Evolutionary conservation across 1,140 invertebrate species (phyloP).

Genomic region (Scaptomyza hsui): DNA sequence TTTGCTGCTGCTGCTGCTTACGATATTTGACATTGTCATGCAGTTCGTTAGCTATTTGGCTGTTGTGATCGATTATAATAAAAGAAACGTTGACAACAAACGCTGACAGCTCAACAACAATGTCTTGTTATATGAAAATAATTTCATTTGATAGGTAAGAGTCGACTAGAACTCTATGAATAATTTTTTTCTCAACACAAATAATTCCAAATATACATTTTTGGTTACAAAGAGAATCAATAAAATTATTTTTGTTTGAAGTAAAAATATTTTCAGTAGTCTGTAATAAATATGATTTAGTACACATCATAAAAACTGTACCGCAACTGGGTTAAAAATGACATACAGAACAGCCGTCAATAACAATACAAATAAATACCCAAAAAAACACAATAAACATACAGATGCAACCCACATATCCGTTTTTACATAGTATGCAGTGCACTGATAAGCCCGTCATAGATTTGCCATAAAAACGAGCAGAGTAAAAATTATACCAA

Average conservation of each 20-base stretch:
- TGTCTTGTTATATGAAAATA: not conserved
- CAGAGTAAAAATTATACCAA: constrained; percentile 14
- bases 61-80: constrained; percentile 50
- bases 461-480: constrained; percentile 35
- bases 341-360: constrained; percentile 10
- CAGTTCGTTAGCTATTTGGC: constrained; percentile 73
- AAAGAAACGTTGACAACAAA: constrained; percentile 27
- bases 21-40: constrained; percentile 81
- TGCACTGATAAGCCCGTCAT: constrained; percentile 38
- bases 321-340: not conserved
- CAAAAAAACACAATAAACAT: not conserved
- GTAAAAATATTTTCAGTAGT: not conserved
- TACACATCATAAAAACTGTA: not conserved
- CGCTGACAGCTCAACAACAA: constrained; percentile 21
- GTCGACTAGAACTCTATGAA: not conserved
- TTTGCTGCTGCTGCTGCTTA: constrained; percentile 68
- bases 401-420: constrained; percentile 1
- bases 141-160: not conserved
- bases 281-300: not conserved
- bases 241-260: not conserved
- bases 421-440: constrained; percentile 12
- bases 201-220: not conserved
- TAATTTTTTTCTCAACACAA: no score
- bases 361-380: constrained; percentile 9
- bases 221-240: not conserved